phyloP scores from a whole-genome alignment of 1,140 invertebrate species.

The Chelonus insularis region DNA sequence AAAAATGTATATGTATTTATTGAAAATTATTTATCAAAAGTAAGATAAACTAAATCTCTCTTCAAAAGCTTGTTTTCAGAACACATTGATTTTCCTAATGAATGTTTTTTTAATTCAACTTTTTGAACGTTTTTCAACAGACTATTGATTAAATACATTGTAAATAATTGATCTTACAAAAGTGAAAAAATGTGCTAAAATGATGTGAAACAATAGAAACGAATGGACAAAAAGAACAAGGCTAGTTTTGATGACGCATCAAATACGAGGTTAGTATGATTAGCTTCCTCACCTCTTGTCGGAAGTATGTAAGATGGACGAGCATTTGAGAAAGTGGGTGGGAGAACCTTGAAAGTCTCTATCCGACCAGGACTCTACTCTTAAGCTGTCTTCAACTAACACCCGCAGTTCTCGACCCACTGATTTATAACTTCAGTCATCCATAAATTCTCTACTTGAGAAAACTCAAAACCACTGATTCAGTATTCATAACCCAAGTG shows the following conservation, averaged over 20 bases:
- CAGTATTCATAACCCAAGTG: constrained; percentile 11
- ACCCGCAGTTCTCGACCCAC: constrained; percentile 18
- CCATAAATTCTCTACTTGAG: constrained; percentile 24
- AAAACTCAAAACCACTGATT: constrained; percentile 14
- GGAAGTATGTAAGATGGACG: constrained; percentile 25
- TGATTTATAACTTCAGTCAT: constrained; percentile 24
- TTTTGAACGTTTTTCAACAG: too few relatives aligned
- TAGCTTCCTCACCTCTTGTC: constrained; percentile 27
- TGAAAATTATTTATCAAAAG: too few relatives aligned
- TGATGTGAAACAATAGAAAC: not conserved
- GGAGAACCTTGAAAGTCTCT: constrained; percentile 24
- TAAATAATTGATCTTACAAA: too few relatives aligned
- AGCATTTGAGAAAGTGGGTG: constrained; percentile 21
- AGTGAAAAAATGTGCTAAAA: too few relatives aligned
- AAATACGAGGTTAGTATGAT: constrained; percentile 13
- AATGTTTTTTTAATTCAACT: too few relatives aligned
- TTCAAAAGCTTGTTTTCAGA: too few relatives aligned
- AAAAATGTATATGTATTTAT: too few relatives aligned
- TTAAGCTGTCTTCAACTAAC: constrained; percentile 13
- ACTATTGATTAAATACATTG: too few relatives aligned
- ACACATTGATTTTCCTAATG: too few relatives aligned
- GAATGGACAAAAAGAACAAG: too few relatives aligned
- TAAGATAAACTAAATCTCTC: too few relatives aligned
- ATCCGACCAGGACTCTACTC: constrained; percentile 18
- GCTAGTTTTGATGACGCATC: constrained; percentile 19